These are phyloP conservation scores for Portunus trituberculatus DNA, from an alignment of 1,140 invertebrate genomes.

Conservation along the genomic window DNA sequence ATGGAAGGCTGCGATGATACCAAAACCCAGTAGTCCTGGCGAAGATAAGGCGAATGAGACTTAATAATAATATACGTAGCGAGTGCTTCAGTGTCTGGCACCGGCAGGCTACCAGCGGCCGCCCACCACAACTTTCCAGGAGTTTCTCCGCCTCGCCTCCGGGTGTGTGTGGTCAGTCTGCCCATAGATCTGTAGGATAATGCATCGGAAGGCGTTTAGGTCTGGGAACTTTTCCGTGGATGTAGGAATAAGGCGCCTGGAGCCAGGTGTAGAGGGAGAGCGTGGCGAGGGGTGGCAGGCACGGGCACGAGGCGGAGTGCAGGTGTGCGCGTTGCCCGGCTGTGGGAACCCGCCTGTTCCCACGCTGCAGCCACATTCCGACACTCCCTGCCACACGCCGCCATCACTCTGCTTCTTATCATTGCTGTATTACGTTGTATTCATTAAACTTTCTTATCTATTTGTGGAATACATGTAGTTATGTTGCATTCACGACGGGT, in stretches of 20 bases:
- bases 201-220: background rate
- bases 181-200: background rate
- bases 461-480: background rate
- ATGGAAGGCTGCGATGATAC: background rate
- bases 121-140: background rate
- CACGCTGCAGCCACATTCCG: slow-evolving; percentile 74
- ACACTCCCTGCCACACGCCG: slow-evolving; percentile 44
- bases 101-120: slow-evolving; percentile 36
- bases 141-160: background rate
- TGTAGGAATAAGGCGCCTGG: background rate
- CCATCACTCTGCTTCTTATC: background rate
- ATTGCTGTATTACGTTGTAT: background rate
- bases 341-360: slow-evolving; percentile 74
- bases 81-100: slow-evolving; percentile 69
- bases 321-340: slow-evolving; percentile 70
- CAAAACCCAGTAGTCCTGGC: slow-evolving; percentile 57
- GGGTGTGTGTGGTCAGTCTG: background rate
- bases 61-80: slow-evolving; percentile 73
- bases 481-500: background rate
- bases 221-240: background rate
- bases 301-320: slow-evolving; percentile 73
- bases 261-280: slow-evolving; percentile 22
- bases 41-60: slow-evolving; percentile 58
- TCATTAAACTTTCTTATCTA: background rate
- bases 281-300: slow-evolving; percentile 60